Conservation (phyloP, 1,140 invertebrate species). For the Cyphomyrmex costatus region DNA sequence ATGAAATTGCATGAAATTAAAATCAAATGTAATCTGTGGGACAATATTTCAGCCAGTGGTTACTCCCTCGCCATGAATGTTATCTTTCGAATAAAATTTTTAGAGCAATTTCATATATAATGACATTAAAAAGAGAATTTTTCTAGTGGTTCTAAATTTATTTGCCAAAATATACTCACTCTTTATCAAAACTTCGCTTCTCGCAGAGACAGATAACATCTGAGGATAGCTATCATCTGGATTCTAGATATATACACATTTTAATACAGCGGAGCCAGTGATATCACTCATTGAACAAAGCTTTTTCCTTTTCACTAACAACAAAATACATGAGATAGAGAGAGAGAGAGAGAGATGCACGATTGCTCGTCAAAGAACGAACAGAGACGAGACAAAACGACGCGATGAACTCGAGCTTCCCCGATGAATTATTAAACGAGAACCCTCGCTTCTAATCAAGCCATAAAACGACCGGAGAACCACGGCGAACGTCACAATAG, state of each 20-base stretch:
- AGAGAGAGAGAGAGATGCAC: slow-evolving; percentile 31
- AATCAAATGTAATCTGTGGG: too few species aligned
- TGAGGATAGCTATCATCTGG: neutral
- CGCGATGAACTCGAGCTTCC: slow-evolving; percentile 53
- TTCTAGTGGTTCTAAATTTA: neutral
- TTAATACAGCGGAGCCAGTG: slow-evolving; percentile 19
- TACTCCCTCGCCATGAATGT: neutral
- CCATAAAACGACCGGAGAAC: slow-evolving; percentile 75
- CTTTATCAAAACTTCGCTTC: neutral
- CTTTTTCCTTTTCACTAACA: slow-evolving; percentile 20
- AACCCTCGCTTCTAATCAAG: slow-evolving; percentile 80
- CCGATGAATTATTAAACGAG: slow-evolving; percentile 81
- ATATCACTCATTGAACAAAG: slow-evolving; percentile 21
- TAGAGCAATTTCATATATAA: too few species aligned
- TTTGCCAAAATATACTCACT: neutral
- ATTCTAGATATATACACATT: slow-evolving; percentile 15
- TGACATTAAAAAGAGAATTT: too few species aligned
- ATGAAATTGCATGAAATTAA: too few species aligned
- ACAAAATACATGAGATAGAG: slow-evolving; percentile 31
- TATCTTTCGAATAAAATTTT: neutral
- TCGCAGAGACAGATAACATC: neutral
- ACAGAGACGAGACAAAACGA: slow-evolving; percentile 33
- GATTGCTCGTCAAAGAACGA: slow-evolving; percentile 66
- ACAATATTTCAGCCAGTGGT: too few species aligned
- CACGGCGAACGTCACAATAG: slow-evolving; percentile 40